Base-by-base conservation (phyloP, 1,140 invertebrate genomes). In the Melitaea cinxia region DNA sequence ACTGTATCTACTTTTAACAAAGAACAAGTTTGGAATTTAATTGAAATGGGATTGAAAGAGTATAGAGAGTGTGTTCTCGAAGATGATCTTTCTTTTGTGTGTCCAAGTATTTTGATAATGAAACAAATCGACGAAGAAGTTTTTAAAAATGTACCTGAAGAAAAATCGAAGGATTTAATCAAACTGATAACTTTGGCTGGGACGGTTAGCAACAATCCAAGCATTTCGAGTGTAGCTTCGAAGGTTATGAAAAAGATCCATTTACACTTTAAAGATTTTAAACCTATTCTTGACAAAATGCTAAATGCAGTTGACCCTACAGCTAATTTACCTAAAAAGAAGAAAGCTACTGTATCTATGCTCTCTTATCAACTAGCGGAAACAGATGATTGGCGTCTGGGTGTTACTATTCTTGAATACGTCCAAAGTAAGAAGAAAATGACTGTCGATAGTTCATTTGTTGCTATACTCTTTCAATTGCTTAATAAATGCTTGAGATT, bases 381-480 rank as follows among this genome's bases (percentile, higher is more conserved):
- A 73, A 94, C 91, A 0, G 72, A 89, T 1, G 91, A 94, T 62
- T 98, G 97, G 96, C 95, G 94, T 80, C 88, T 95, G 30, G 95
- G 96, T 1, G 93, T 95, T 35, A 94, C 95, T 0, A 82, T 98
- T 0, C 79, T 99, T 0, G 97, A 98, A 89, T 94, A 97, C 62
- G 91, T 97, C 6, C 97, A 99, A 82, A 93, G 92, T 65, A 96
- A 96, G 78, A 96, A 96, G 70, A 95, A 95, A 78, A 92, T 97
- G 64, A 88, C 92, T 1, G 79, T 93, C 0, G 93, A 95, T 69
- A 92, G 93, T 23, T 57, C 92, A 0, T 91, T 98, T 2, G 89
- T 98, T 5, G 93, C 94, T 0, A 73, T 94, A n/a, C 82, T 98
- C 3, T 98, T 98, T 74, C 94, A 95, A 55, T 80, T 98, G n/a